A percentile compares a stretch with the other conserved stretches of the same genome.
Conservation (phyloP, 2,888 invertebrate genomes). For the Oxytorus armatus region DNA sequence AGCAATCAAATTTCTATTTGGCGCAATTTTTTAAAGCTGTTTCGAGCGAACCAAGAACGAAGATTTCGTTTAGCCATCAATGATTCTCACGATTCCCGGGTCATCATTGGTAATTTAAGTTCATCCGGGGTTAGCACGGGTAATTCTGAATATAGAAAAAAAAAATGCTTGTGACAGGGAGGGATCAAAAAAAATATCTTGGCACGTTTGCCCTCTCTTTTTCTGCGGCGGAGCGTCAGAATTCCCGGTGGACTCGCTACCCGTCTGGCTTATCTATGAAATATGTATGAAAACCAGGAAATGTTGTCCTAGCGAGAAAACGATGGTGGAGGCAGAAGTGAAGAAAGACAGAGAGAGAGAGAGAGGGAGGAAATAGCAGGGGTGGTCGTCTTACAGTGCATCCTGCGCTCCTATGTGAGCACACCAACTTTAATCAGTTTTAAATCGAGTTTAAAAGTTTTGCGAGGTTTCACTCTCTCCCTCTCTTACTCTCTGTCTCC, state of each 20-base stretch:
- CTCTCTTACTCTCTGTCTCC: constrained; percentile 23
- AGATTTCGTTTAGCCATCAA: background rate
- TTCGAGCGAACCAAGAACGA: background rate
- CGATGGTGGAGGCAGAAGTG: constrained; percentile 37
- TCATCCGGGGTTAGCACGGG: background rate
- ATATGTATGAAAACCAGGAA: constrained; percentile 66
- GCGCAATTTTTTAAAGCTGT: background rate
- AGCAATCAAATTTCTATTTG: background rate
- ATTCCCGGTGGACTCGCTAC: constrained; percentile 17
- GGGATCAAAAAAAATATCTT: constrained; percentile 35
- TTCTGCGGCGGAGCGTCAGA: constrained; percentile 36
- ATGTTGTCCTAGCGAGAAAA: constrained; percentile 63
- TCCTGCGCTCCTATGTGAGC: constrained; percentile 56
- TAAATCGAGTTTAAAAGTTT: constrained; percentile 77
- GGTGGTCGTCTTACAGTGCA: constrained; percentile 43
- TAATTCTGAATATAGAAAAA: constrained; percentile 31
- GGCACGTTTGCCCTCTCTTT: constrained; percentile 6
- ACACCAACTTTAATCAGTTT: constrained; percentile 76
- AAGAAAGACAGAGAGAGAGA: constrained; percentile 14
- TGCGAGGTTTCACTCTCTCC: constrained; percentile 42
- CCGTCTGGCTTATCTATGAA: constrained; percentile 66
- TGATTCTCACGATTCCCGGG: constrained; percentile 1
- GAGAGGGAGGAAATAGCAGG: background rate
- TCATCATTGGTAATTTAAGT: constrained; percentile 10
- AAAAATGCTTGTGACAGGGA: constrained; percentile 4